Base-by-base conservation (phyloP, 2,888 invertebrate genomes). In the Masnerella sp. region DNA sequence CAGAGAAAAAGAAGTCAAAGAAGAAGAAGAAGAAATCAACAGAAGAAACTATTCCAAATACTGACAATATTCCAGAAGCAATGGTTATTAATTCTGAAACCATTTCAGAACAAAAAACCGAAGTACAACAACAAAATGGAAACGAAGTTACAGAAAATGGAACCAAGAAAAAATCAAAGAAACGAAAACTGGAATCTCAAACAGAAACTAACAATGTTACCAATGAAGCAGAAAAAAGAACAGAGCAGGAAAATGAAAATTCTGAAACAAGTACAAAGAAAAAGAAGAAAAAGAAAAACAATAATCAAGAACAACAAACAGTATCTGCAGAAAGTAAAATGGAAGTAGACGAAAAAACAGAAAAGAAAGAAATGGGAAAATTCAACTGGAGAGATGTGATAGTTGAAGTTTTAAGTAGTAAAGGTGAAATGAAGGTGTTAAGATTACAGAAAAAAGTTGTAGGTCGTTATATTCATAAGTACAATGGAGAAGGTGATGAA, bases 401-500 rank as follows among this genome's bases (percentile, higher is more conserved):
- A 51, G 22, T 84, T 18, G 78, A 83, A 9, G 61, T 82, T 52
- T 77, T 87, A 12, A 70, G 70, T 17, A 40, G 58, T 0, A 91
- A 90, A 3, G 91, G 92, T 76, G 92, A 93, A 80, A 88, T 95
- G 38, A 90, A 92, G 0, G 84, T 93, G 61, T 93, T 93, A 81
- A 93, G 94, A 80, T 87, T 96, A 12, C 91, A 92, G 79, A 94
- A 94, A 83, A 95, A 94, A 88, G 92, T 95, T 5, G 82, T 93
- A 1, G 90, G 90, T 43, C 92, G 91, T 78, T 94, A 93, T 78
- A 81, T 86, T 34, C 83, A 84, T 73, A 83, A 88, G 28, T 89
- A 89, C 79, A 89, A 90, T 14, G 88, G 90, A 51, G 40, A 36
- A 22, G 87, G 90, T 3, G 88, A 90, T 68, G 92, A 91, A 75